Conservation (phyloP, 2,113 vertebrate species). For the Ophthalmolycus amberensis region DNA sequence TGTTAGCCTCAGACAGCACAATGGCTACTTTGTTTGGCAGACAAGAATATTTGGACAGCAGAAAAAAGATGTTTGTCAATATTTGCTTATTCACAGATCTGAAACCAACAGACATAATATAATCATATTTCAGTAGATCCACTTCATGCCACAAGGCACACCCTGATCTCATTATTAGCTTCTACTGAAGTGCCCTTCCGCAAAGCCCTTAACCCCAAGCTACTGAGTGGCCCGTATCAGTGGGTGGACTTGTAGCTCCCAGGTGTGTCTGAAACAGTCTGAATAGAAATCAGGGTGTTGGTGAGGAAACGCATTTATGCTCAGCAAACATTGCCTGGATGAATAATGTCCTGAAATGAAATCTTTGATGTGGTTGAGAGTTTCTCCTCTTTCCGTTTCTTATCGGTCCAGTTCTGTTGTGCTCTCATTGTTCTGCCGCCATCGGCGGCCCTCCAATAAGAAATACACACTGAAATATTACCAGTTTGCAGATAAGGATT, state of each 20-base stretch:
- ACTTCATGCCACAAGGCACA: neutral
- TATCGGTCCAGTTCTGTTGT: constrained; percentile 37
- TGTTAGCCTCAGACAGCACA: neutral
- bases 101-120: neutral
- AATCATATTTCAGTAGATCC: neutral
- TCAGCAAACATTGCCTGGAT: constrained; percentile 26
- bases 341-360: constrained; percentile 22
- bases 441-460: constrained; percentile 11
- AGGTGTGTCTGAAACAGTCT: constrained; percentile 48
- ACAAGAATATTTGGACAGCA: neutral
- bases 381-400: constrained; percentile 19
- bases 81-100: neutral
- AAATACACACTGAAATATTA: constrained; percentile 24
- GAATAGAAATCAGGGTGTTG: constrained; percentile 43
- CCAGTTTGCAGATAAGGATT: constrained; percentile 45
- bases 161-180: neutral
- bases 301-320: constrained; percentile 37
- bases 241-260: constrained; percentile 2
- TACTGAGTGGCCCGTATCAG: neutral
- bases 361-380: constrained; percentile 23
- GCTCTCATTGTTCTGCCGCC: constrained; percentile 30
- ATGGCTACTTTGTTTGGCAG: neutral
- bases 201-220: neutral
- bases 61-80: neutral
- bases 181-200: neutral